phyloP scores from a whole-genome alignment of 1,140 invertebrate genomes.

The Steinernema feltiae region DNA sequence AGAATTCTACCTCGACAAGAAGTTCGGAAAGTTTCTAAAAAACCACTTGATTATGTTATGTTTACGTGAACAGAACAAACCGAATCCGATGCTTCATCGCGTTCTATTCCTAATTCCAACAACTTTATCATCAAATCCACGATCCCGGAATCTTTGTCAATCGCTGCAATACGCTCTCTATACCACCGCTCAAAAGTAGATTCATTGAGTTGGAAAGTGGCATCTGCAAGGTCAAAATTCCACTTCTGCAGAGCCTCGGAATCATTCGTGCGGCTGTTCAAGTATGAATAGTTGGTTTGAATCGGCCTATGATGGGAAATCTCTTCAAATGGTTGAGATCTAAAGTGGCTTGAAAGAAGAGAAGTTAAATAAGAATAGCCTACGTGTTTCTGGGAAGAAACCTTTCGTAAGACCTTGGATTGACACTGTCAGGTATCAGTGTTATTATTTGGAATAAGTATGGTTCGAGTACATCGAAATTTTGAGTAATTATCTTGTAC shows the following conservation, averaged over 20 bases:
- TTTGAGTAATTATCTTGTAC: neutral
- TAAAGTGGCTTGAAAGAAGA: neutral
- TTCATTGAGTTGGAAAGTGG: neutral
- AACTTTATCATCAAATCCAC: neutral
- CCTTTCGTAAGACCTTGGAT: neutral
- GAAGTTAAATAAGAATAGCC: neutral
- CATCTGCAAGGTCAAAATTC: neutral
- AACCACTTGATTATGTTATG: neutral
- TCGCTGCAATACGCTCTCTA: neutral
- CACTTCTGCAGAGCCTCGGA: neutral
- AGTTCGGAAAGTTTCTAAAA: neutral
- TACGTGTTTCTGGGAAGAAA: neutral
- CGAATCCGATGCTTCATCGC: too few species aligned
- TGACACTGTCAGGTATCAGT: neutral
- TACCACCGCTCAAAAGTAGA: neutral
- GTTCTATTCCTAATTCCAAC: neutral
- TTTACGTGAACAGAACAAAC: neutral
- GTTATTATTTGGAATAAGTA: neutral
- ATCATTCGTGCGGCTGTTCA: neutral
- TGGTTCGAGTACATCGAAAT: neutral
- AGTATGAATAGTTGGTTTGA: neutral
- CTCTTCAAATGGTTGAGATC: neutral
- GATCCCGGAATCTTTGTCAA: neutral
- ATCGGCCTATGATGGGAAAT: neutral
- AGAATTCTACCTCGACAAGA: neutral